Base-by-base conservation (phyloP, 1,140 invertebrate genomes). In the Lucilia cuprina region DNA sequence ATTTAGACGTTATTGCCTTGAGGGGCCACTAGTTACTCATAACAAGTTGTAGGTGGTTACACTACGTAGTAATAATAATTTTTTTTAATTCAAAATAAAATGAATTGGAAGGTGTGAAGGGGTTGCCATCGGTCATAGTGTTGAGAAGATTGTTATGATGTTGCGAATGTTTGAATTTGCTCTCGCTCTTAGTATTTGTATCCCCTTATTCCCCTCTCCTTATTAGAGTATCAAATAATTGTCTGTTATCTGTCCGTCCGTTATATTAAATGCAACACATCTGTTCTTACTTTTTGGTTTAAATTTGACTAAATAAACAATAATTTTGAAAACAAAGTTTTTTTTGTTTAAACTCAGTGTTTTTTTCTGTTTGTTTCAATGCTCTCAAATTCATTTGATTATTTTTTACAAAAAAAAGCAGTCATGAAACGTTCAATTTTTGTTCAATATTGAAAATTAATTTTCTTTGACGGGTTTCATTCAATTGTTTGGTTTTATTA, bases 41-140 rank as follows among this genome's bases (percentile, higher is more conserved):
- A 78, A 78, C 77, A 50, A 80, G 41, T 80, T 80, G 77, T 80
- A 80, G 77, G 77, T 80, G 41, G 77, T 21, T 70, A 12, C 41
- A 41, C n/a, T n/a, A 70, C n/a, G 65, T 70, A 70, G 65, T 21
- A 21, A 70, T 8, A 9, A 10, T 21, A 2, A 9, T 19, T 19
- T 70, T 10, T 19, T 60, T 17, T n/a, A n/a, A n/a, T 60, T 60
- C 5, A 60, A 14, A 60, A 17, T 17, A 12, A 60, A n/a, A 17
- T 2, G 4, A 5, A 30, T 30, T n/a, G 17, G 50, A 14, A 13
- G 17, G 50, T 14, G 50, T 30, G 3, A 30, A 60, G 50, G 17
- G 50, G 41, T 10, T 41, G 7, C 41, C 41, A 5, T 5, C 7
- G 41, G 41, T 41, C 41, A 41, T 60, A n/a, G 55, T 60, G 55